Conservation (phyloP, 1,140 invertebrate genomes). For the Euschistus heros region DNA sequence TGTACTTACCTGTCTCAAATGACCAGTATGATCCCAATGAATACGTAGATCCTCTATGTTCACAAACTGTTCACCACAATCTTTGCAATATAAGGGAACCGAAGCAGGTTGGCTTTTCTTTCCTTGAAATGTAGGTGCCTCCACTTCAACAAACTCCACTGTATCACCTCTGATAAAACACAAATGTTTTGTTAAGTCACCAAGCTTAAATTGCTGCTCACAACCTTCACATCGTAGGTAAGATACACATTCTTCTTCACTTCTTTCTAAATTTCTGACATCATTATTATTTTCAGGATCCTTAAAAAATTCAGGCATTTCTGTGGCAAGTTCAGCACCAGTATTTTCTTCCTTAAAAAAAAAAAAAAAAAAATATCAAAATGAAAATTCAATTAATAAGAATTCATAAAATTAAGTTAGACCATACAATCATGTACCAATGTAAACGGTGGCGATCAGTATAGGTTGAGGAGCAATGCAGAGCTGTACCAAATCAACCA, state of each 20-base stretch:
- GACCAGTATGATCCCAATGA: conserved; percentile 25
- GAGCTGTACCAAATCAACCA: no score
- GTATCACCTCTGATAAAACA: conserved; percentile 20
- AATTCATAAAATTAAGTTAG: no score
- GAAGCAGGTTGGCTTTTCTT: not conserved
- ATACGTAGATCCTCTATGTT: conserved; percentile 14
- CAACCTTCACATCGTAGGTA: conserved; percentile 10
- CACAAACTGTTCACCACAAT: conserved; percentile 20
- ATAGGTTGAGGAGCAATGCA: no score
- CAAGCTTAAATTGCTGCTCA: conserved; percentile 14
- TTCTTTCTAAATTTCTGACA: not conserved
- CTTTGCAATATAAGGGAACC: conserved; percentile 15
- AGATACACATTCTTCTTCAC: not conserved
- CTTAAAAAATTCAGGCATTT: conserved; percentile 22
- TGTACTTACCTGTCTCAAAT: conserved; percentile 22
- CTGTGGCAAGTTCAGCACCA: conserved; percentile 8
- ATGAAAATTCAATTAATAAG: no score
- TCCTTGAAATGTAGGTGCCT: not conserved
- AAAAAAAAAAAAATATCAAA: no score
- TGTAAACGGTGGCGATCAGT: no score
- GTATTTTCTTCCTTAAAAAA: conserved; percentile 11
- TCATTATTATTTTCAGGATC: conserved; percentile 4
- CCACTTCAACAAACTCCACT: conserved; percentile 8
- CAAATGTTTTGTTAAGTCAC: conserved; percentile 10
- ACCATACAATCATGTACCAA: no score